Base-by-base conservation (phyloP, 2,113 vertebrate species). In the Rhombomys opimus region DNA sequence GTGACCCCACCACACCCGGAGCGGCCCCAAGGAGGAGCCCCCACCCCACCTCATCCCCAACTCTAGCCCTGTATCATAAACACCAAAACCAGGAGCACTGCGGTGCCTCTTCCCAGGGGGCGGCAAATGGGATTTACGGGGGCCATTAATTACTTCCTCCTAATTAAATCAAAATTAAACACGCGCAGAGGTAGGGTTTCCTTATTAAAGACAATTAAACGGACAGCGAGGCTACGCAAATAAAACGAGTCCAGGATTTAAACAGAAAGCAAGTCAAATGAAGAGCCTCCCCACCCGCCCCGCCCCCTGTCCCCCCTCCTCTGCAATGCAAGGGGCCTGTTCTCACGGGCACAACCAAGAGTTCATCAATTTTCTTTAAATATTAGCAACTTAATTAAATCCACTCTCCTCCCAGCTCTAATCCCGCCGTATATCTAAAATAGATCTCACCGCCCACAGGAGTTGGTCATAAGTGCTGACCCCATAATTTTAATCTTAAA, bases 381-480 rank as follows among this genome's bases (percentile, higher is more conserved):
- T 99, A 98, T 99, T 99, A 98, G 98, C 99, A 99, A 99, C 99
- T 99, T 99, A 99, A 99, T 99, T 99, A 99, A 99, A 99, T 98
- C 98, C 98, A 98, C 97, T 98, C 98, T 98, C 98, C 97, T 98
- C 97, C 97, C 91, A 91, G 93, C 96, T 98, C 98, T 99, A 99
- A 99, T 99, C 98, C 98, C 96, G 97, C 98, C 72, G 89, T 98
- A 98, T 98, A 99, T 99, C 99, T 99, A 99, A 99, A 99, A 99
- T 98, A 99, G 99, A 99, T 99, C 98, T 99, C 98, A 97, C 98
- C 97, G 96, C 98, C 98, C 97, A 98, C 98, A 98, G 98, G 98
- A 98, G 98, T 97, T 98, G 98, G 98, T 98, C 98, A 97, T 98
- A 98, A 98, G 97, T 97, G 98, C 98, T 99, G 99, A 99, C 99